These are phyloP conservation scores for Bucorvus abyssinicus DNA, from an alignment of 2,797 vertebrate genomes.

Conservation along the genomic window DNA sequence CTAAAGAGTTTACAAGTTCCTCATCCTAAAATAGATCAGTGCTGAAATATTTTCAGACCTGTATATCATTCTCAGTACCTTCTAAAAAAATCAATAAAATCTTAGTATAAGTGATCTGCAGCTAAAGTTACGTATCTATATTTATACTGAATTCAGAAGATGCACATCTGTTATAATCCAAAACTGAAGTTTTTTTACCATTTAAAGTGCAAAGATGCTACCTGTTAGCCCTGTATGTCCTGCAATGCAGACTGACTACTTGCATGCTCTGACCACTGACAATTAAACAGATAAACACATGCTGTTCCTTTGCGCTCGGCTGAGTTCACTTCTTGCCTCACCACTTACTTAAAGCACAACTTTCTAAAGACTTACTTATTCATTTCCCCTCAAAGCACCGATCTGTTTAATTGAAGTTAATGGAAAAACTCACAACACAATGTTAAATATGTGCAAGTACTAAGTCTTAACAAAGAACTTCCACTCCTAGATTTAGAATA, in stretches of 20 bases:
- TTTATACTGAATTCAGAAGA: neutral
- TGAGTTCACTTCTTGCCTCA: neutral
- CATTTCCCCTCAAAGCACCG: neutral
- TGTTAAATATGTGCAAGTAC: neutral
- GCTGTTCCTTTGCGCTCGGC: neutral
- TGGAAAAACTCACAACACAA: neutral
- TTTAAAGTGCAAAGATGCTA: neutral
- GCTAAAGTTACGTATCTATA: neutral
- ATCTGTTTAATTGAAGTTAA: neutral
- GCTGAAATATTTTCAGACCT: neutral
- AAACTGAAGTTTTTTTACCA: neutral
- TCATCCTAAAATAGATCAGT: neutral
- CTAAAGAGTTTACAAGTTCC: neutral
- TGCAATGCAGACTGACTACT: neutral
- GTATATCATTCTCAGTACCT: neutral
- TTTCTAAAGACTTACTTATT: neutral
- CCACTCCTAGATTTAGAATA: neutral
- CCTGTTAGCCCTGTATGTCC: neutral
- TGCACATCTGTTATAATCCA: neutral
- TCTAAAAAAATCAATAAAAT: neutral
- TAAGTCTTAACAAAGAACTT: neutral
- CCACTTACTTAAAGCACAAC: neutral
- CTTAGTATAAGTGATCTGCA: neutral
- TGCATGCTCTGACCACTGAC: neutral
- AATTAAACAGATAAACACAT: rapidly evolving